Evolutionary conservation across 2,888 invertebrate genomes (phyloP).

Genomic region (Acrobeloides nanus): DNA sequence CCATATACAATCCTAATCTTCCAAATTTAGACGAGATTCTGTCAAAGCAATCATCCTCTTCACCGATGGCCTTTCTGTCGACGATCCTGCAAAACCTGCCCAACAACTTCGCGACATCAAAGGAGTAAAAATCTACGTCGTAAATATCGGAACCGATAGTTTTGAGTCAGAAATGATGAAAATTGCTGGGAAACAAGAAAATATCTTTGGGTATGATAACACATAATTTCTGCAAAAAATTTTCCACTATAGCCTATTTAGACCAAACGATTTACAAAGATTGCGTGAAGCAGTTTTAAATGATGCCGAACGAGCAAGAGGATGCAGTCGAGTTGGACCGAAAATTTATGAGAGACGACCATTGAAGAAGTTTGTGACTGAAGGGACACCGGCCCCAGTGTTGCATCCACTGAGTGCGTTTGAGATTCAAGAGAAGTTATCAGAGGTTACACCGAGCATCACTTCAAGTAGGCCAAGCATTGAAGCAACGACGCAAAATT

Average conservation of each 20-base stretch:
- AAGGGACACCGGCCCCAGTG: too few species aligned
- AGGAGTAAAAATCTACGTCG: conserved; percentile 46
- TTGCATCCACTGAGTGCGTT: too few species aligned
- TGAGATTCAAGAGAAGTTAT: too few species aligned
- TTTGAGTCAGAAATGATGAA: conserved; percentile 34
- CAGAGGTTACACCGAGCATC: too few species aligned
- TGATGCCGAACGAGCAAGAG: conserved; percentile 38
- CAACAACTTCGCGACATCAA: conserved; percentile 30
- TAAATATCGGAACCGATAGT: conserved; percentile 40
- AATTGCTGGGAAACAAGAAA: conserved; percentile 43
- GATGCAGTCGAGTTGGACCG: conserved; percentile 32
- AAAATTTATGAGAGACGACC: too few species aligned
- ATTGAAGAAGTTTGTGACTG: too few species aligned
- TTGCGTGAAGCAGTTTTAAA: conserved; percentile 31
- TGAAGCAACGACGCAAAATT: too few species aligned
- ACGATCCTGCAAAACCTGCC: conserved; percentile 42
- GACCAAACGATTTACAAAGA: conserved; percentile 32
- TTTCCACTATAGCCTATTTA: too few species aligned
- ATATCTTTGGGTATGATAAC: conserved; percentile 40
- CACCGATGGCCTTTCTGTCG: conserved; percentile 49
- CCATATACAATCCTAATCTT: too few species aligned
- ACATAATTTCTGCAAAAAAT: too few species aligned
- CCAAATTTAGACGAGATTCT: conserved; percentile 19
- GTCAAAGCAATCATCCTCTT: conserved; percentile 42
- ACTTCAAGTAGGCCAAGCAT: too few species aligned